These are phyloP conservation scores for Eupsittula cactorum DNA, from an alignment of 2,113 vertebrate species.

Conservation along the genomic window DNA sequence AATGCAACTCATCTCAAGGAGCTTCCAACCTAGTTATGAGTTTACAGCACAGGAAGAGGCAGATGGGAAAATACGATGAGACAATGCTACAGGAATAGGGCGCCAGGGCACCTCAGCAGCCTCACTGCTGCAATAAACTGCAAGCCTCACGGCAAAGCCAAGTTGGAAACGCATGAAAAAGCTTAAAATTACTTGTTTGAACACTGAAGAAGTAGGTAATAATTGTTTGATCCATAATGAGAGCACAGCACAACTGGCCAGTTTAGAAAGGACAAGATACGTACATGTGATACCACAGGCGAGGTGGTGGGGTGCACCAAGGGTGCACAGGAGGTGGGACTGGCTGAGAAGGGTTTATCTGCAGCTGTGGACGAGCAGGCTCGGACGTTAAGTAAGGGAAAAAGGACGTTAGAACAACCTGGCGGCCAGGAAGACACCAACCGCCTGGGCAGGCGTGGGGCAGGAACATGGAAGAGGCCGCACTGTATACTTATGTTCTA, in stretches of 20 bases:
- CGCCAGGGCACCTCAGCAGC: not conserved
- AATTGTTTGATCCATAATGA: not conserved
- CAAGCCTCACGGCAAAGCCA: not conserved
- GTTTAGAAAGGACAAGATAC: rapidly evolving
- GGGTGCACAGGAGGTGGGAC: rapidly evolving
- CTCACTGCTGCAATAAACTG: rapidly evolving
- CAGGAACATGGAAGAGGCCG: rapidly evolving
- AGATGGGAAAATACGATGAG: rapidly evolving
- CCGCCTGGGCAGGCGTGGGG: rapidly evolving
- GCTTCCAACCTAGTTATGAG: not conserved
- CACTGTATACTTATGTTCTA: too few species aligned
- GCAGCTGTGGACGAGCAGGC: not conserved
- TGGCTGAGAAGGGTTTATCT: not conserved
- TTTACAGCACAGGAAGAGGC: not conserved
- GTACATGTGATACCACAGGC: rapidly evolving
- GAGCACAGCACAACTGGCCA: rapidly evolving
- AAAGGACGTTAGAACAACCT: rapidly evolving
- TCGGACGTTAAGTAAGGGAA: rapidly evolving
- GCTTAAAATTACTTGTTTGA: not conserved
- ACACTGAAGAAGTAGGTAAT: not conserved
- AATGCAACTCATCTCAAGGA: not conserved
- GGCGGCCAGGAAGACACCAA: rapidly evolving
- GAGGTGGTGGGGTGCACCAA: rapidly evolving
- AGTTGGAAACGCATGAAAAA: not conserved
- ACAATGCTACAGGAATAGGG: rapidly evolving